Percentiles rank a stretch among this genome's conserved stretches.
Conservation (phyloP, 2,113 vertebrate species). For the Dipodomys spectabilis region DNA sequence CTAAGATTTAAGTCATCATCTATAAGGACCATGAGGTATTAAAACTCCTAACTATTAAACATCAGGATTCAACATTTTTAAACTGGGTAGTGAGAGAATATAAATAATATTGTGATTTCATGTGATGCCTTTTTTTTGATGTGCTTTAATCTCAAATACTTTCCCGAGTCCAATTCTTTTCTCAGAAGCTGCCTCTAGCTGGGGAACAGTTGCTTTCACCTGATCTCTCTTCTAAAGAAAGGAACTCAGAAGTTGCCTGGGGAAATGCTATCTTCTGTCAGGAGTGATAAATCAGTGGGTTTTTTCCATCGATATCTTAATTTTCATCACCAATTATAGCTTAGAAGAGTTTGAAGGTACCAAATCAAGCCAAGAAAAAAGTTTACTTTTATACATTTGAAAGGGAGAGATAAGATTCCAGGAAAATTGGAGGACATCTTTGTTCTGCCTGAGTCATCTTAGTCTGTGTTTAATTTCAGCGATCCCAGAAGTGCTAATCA, state of each 20-base stretch:
- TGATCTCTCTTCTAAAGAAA: slow-evolving; percentile 47
- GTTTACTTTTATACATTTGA: slow-evolving; percentile 41
- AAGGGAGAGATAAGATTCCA: neutral
- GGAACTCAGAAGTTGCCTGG: neutral
- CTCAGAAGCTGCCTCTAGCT: neutral
- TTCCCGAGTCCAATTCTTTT: slow-evolving; percentile 45
- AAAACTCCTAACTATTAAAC: slow-evolving; percentile 24
- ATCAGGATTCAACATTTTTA: neutral
- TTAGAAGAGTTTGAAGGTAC: neutral
- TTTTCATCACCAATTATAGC: slow-evolving; percentile 54
- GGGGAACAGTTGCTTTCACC: slow-evolving; percentile 26
- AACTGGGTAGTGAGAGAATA: slow-evolving; percentile 29
- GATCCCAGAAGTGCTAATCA: slow-evolving; percentile 7
- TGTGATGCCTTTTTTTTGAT: slow-evolving; percentile 32
- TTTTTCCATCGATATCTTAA: slow-evolving; percentile 53
- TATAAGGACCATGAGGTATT: neutral
- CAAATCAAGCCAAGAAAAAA: slow-evolving; percentile 42
- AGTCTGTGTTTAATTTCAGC: slow-evolving; percentile 16
- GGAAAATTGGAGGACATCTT: neutral
- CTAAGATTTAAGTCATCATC: neutral
- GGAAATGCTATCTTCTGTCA: slow-evolving; percentile 1
- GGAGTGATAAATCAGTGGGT: slow-evolving; percentile 37
- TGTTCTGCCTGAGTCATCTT: neutral
- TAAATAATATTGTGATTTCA: slow-evolving; percentile 55
- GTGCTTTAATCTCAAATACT: slow-evolving; percentile 42